Percentiles rank a stretch among this genome's conserved stretches.
phyloP scores from a whole-genome alignment of 2,888 invertebrate genomes.

The Dendrolimus houi region DNA sequence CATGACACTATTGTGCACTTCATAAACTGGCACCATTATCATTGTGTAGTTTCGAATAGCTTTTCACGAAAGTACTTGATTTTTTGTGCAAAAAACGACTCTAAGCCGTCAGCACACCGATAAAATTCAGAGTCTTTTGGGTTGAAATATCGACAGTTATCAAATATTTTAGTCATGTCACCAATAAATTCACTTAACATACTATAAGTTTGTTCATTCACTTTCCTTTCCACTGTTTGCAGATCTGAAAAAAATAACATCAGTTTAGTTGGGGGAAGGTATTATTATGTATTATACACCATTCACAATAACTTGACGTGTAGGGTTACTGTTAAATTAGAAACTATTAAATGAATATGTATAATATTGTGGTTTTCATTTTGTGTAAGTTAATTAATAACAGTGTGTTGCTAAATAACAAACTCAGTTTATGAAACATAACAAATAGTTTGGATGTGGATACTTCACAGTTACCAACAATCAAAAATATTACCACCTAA shows the following conservation, averaged over 20 bases:
- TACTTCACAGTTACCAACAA: too few species aligned
- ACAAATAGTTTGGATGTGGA: too few species aligned
- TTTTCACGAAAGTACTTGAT: slow-evolving; percentile 92
- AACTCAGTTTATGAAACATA: too few species aligned
- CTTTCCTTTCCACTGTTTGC: slow-evolving; percentile 92
- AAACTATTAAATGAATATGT: too few species aligned
- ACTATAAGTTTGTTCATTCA: slow-evolving; percentile 88
- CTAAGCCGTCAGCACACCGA: slow-evolving; percentile 96
- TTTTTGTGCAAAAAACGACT: slow-evolving; percentile 96
- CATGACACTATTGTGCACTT: slow-evolving; percentile 15
- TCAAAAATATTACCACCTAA: too few species aligned
- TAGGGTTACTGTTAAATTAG: too few species aligned
- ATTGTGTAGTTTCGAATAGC: slow-evolving; percentile 80
- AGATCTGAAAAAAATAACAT: slow-evolving; percentile 81
- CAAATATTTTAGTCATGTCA: slow-evolving; percentile 98
- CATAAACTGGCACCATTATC: slow-evolving; percentile 49
- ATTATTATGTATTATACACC: too few species aligned
- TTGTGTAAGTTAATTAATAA: too few species aligned
- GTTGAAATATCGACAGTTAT: slow-evolving; percentile 98
- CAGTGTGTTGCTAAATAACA: too few species aligned
- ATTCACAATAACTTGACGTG: too few species aligned
- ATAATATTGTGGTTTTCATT: too few species aligned
- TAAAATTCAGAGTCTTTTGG: slow-evolving; percentile 96
- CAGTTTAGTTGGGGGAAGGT: not conserved
- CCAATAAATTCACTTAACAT: slow-evolving; percentile 96